Evolutionary conservation across 2,888 invertebrate species (phyloP), one percentile per base, ranked within the genome.

Genomic region (Glaucopsyche alexis): DNA sequence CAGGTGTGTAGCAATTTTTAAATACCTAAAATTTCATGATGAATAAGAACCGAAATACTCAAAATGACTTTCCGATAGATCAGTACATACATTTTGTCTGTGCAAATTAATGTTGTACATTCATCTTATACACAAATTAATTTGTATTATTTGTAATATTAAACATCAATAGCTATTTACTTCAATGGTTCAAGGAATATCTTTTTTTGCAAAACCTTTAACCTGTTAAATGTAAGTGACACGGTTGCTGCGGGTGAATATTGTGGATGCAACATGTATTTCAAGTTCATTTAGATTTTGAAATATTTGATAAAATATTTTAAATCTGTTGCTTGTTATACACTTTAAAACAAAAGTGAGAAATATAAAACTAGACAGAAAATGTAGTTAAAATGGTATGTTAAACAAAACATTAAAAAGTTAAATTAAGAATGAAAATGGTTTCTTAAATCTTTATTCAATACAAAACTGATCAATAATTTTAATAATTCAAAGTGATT

Each of bases 1-100:
- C 79, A 79, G 80, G 79, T 81, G 79, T 69, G 72, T 78, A 74
- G 19, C 9, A 40, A 38, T 29, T 42, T 19, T 71, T 60, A 5
- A 19, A 71, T 8, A 13, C 6, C 42, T 45, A 42, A 42, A 0
- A 52, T 60, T 29, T 16, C 19, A 55, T 55, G n/a, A 9, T 42
- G 45, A 16, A 71, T 19, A 71, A 19, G 16, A 40, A 71, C 29
- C 29, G 13, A 13, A 52, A 16, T 19, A 16, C 52, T n/a, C n/a
- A 55, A 55, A 19, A 55, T 19, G 11, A 8, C 19, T 55, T 19
- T 19, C 19, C 55, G 9, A 55, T 19, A 19, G 11, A 19, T 55
- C 9, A 19, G 9, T 19, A 55, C 19, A 55, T 19, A 19, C 16
- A 19, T 1, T 14, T 14, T 55, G 19, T 55, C 55, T 9, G 5